phyloP scores from a whole-genome alignment of 2,113 vertebrate genomes.

The Grallaria varia region DNA sequence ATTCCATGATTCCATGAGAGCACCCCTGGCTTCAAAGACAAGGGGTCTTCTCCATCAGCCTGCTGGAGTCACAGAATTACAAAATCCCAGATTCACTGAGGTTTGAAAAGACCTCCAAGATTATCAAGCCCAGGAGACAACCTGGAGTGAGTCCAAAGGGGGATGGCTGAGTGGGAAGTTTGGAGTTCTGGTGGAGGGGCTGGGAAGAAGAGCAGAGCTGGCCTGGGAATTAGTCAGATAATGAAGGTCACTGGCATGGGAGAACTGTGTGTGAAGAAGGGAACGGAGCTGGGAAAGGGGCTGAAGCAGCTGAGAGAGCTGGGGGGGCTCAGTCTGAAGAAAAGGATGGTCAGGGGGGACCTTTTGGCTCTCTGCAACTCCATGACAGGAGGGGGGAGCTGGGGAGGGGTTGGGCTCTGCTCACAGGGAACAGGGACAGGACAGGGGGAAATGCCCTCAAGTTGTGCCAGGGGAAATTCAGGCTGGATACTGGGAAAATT shows the following conservation, averaged over 20 bases:
- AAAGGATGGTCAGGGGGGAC: not conserved
- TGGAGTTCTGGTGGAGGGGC: not conserved
- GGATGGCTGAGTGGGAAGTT: not conserved
- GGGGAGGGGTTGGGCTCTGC: not conserved
- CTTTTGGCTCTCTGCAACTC: not conserved
- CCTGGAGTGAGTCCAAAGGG: not conserved
- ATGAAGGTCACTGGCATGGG: not conserved
- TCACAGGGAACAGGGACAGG: not conserved
- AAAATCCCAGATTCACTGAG: not conserved
- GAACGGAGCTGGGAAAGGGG: accelerated
- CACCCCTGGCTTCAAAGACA: too few relatives aligned
- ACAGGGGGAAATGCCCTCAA: not conserved
- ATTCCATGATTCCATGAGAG: too few relatives aligned
- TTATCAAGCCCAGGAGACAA: not conserved
- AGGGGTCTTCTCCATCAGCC: too few relatives aligned
- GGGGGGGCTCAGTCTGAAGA: not conserved
- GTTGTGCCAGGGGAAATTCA: not conserved
- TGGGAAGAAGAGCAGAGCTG: not conserved
- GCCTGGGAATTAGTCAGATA: not conserved
- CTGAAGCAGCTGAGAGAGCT: not conserved
- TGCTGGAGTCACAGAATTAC: too few relatives aligned
- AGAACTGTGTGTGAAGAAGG: not conserved
- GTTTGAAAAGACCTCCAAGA: not conserved
- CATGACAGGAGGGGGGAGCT: not conserved
- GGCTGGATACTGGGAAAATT: not conserved